Conservation (phyloP, 2,113 vertebrate species). For the Thunnus maccoyii region DNA sequence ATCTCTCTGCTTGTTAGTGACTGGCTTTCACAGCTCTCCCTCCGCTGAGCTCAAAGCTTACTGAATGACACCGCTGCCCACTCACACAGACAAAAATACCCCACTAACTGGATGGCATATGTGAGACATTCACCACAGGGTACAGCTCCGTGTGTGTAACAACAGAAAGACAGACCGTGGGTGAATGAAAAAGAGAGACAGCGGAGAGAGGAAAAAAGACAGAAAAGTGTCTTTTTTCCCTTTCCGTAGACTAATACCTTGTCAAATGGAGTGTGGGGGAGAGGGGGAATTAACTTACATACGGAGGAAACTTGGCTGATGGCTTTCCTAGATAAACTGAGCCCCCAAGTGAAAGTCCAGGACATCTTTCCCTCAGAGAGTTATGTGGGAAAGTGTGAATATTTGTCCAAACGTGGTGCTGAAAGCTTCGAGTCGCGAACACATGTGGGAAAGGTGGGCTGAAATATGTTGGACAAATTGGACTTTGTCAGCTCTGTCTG, state of each 20-base stretch:
- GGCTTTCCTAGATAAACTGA: conserved; percentile 66
- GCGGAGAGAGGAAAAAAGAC: conserved; percentile 37
- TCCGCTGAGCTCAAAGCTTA: conserved; percentile 74
- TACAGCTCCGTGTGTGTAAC: conserved; percentile 60
- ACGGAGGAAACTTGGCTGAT: conserved; percentile 60
- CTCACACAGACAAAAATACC: conserved; percentile 80
- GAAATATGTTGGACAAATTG: conserved; percentile 80
- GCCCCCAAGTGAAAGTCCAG: conserved; percentile 57
- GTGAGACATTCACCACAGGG: conserved; percentile 74
- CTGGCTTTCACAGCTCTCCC: conserved; percentile 81
- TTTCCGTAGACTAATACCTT: conserved; percentile 48
- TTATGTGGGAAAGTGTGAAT: conserved; percentile 66
- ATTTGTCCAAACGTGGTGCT: conserved; percentile 71
- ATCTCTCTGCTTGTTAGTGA: conserved; percentile 81
- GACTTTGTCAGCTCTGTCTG: conserved; percentile 70
- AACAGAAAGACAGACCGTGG: conserved; percentile 60
- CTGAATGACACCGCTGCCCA: conserved; percentile 81
- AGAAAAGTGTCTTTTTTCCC: conserved; percentile 45
- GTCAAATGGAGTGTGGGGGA: conserved; percentile 41
- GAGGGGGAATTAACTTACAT: conserved; percentile 59
- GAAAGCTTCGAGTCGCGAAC: conserved; percentile 62
- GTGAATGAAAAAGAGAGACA: conserved; percentile 67
- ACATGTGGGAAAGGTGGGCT: conserved; percentile 80
- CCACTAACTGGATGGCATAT: conserved; percentile 80
- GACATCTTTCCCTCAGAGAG: conserved; percentile 64